A percentile compares a stretch with the other conserved stretches of the same genome.
phyloP scores from a whole-genome alignment of 2,797 vertebrate genomes.

The Acanthiza pusilla region DNA sequence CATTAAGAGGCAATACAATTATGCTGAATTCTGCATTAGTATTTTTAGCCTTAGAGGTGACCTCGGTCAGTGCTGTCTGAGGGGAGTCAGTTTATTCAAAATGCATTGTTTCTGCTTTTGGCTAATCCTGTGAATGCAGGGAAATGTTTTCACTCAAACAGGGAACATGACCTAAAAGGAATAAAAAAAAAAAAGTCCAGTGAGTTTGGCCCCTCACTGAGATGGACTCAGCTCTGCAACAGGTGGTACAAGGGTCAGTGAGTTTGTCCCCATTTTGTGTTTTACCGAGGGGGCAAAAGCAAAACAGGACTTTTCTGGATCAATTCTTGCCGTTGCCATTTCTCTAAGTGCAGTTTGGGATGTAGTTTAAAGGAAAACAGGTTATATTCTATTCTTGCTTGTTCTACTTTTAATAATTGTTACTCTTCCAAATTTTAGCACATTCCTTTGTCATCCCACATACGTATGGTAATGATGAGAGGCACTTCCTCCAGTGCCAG shows the following conservation, averaged over 20 bases:
- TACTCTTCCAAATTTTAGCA: not conserved
- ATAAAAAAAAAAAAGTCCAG: not conserved
- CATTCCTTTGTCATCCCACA: conserved; percentile 31
- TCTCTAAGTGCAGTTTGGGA: not conserved
- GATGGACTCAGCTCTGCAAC: not conserved
- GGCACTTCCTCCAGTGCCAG: not conserved
- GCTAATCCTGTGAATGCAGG: not conserved
- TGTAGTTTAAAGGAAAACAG: not conserved
- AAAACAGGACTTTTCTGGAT: not conserved
- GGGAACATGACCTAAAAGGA: not conserved
- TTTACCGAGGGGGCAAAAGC: not conserved
- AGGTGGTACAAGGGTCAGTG: not conserved
- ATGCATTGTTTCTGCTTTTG: not conserved
- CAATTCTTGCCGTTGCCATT: not conserved
- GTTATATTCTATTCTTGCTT: not conserved
- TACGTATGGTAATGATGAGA: not conserved
- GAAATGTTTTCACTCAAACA: not conserved
- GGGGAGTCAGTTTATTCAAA: not conserved
- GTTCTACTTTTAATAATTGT: conserved; percentile 23
- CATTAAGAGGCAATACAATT: not conserved
- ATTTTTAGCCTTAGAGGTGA: not conserved
- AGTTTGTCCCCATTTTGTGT: not conserved
- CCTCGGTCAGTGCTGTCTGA: not conserved
- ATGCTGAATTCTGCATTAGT: not conserved
- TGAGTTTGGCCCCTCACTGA: not conserved